Conservation (phyloP, 2,113 vertebrate genomes). For the Lipophrys pholis region DNA sequence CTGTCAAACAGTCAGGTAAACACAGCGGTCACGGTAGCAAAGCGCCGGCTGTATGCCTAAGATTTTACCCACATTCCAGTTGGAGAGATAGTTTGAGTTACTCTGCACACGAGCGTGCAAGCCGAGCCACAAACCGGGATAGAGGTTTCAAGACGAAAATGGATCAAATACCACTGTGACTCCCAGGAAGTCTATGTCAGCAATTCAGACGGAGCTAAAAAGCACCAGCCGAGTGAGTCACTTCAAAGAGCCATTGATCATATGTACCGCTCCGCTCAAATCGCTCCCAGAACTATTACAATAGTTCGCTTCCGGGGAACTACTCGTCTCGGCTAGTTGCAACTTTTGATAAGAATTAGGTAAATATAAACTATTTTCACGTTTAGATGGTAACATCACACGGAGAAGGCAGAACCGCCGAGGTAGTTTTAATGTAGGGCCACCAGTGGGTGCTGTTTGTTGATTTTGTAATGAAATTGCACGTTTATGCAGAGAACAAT, state of each 20-base stretch:
- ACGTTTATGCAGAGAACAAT: too few species aligned
- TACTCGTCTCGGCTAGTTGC: too few species aligned
- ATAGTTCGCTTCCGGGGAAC: background rate
- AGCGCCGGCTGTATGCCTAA: conserved; percentile 11
- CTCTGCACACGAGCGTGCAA: too few species aligned
- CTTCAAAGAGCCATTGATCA: background rate
- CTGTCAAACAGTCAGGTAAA: conserved; percentile 23
- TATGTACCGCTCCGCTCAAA: background rate
- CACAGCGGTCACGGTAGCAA: background rate
- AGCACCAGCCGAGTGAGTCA: background rate
- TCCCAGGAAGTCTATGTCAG: background rate
- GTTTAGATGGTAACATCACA: too few species aligned
- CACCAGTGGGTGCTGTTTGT: too few species aligned
- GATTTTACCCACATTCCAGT: background rate
- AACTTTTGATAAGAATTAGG: too few species aligned
- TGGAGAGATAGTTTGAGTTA: background rate
- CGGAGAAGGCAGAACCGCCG: too few species aligned
- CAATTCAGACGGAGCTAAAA: background rate
- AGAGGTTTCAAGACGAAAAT: background rate
- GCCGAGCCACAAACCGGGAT: background rate
- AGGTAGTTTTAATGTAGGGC: too few species aligned
- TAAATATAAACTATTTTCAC: too few species aligned
- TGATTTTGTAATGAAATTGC: too few species aligned
- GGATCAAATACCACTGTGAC: background rate
- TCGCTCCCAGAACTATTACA: background rate